Base-by-base conservation (phyloP, 2,888 invertebrate species). In the Drosophila birchii region DNA sequence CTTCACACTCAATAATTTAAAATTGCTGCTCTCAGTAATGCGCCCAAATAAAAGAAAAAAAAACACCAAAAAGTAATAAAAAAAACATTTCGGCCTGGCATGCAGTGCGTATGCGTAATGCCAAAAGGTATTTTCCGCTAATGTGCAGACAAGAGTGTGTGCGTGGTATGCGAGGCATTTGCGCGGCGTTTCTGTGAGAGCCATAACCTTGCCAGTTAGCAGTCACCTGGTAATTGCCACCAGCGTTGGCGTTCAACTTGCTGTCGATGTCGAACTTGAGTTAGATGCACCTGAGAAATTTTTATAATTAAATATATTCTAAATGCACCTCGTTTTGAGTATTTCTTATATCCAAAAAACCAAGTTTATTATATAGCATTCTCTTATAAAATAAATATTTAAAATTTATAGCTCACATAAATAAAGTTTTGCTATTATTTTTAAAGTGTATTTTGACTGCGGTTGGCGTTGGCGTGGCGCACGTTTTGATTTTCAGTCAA, bases 401-500 rank as follows among this genome's bases (percentile, higher is more conserved):
- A 29, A n/a, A 6, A 5, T 2, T 5, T 1, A 6, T 1, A 9
- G 20, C 9, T 53, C 3, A 11, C 5, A 11, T 20, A 20, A 1
- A 11, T 16, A 26, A 5, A 16, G 4, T 26, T 26, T 0, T 32
- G 0, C 5, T 7, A 4, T 1, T 4, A 12, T 66, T 53, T 18
- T 38, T 45, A 6, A 16, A 3, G 45, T 67, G 68, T 9, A 23
- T 9, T 20, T 29, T 71, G 49, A 49, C 49, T 51, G 61, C 14
- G 47, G 81, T 88, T 76, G 80, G 80, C 76, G 81, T 80, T 72
- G 72, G 68, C 68, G 58, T 73, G 83, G 85, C 77, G 81, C 83
- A 88, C 83, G 83, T 88, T 84, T 84, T 85, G 85, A 86, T 84
- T 88, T 84, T 68, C 85, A 84, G 89, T 88, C 89, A 88, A 84